Conservation (phyloP, 2,888 invertebrate species). For the Hirudinaria manillensis region DNA sequence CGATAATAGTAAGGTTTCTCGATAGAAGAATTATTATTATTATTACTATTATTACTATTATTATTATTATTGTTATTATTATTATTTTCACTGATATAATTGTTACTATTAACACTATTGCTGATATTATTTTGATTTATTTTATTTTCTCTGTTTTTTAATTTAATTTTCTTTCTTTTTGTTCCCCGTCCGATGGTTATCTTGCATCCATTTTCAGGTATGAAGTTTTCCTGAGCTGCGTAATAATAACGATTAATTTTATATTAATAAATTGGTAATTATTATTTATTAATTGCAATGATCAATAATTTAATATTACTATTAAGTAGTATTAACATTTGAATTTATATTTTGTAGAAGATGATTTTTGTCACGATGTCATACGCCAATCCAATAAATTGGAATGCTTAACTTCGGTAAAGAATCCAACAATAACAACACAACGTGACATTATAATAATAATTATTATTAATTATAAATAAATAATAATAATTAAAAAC, state of each 20-base stretch:
- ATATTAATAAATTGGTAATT: background rate
- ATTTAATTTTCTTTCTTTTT: background rate
- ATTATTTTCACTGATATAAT: background rate
- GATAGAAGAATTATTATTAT: background rate
- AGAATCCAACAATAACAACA: background rate
- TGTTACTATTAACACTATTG: background rate
- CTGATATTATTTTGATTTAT: background rate
- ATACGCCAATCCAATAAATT: background rate
- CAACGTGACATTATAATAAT: background rate
- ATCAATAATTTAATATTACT: background rate
- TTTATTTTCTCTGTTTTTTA: background rate
- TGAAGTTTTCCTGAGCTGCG: background rate
- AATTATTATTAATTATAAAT: too few relatives aligned
- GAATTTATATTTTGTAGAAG: background rate
- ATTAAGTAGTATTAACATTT: background rate
- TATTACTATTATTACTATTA: constrained; percentile 7
- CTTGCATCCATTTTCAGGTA: constrained; percentile 1
- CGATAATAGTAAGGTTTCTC: background rate
- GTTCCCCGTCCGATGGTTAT: background rate
- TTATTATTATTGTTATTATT: background rate
- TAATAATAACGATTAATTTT: background rate
- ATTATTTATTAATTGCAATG: too few relatives aligned
- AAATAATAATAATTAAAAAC: too few relatives aligned
- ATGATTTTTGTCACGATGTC: background rate
- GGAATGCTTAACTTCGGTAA: background rate